Conservation (phyloP, 1,140 invertebrate genomes). For the Drosophila kurseongensis region DNA sequence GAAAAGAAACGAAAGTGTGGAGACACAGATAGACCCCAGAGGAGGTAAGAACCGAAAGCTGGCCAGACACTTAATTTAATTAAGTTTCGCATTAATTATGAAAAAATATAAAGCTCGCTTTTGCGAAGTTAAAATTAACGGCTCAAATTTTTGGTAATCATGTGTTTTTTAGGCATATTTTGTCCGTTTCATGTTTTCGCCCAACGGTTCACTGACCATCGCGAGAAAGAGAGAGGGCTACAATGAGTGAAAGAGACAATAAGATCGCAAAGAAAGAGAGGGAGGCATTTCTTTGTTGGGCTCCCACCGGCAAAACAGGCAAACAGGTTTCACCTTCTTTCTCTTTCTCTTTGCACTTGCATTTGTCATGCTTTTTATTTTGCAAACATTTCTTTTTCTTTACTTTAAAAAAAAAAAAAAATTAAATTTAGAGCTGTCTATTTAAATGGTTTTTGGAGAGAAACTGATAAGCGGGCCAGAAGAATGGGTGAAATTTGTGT, state of each 20-base stretch:
- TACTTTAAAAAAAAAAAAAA: slow-evolving; percentile 26
- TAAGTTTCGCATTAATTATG: slow-evolving; percentile 77
- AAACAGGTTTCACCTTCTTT: slow-evolving; percentile 59
- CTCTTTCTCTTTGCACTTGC: slow-evolving; percentile 35
- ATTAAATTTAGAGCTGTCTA: slow-evolving; percentile 34
- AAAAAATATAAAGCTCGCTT: slow-evolving; percentile 31
- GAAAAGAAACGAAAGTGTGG: slow-evolving; percentile 58
- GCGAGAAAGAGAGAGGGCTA: slow-evolving; percentile 12
- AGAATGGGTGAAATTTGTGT: slow-evolving; percentile 29
- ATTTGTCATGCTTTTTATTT: slow-evolving; percentile 77
- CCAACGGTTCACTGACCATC: slow-evolving; percentile 70
- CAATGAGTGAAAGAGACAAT: slow-evolving; percentile 7
- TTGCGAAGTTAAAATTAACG: slow-evolving; percentile 52
- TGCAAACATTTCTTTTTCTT: slow-evolving; percentile 31
- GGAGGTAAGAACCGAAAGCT: slow-evolving; percentile 25
- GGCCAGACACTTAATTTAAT: slow-evolving; percentile 69
- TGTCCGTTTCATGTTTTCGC: slow-evolving; percentile 34
- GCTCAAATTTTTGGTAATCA: slow-evolving; percentile 26
- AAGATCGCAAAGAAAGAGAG: slow-evolving; percentile 1
- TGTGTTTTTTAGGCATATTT: slow-evolving; percentile 57
- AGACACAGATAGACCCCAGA: slow-evolving; percentile 12
- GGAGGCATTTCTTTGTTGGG: slow-evolving; percentile 22
- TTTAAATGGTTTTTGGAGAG: slow-evolving; percentile 27
- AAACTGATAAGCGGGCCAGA: slow-evolving; percentile 35
- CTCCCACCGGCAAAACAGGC: slow-evolving; percentile 33